phyloP scores from a whole-genome alignment of 2,113 vertebrate genomes.

The Ceyx melanurus region DNA sequence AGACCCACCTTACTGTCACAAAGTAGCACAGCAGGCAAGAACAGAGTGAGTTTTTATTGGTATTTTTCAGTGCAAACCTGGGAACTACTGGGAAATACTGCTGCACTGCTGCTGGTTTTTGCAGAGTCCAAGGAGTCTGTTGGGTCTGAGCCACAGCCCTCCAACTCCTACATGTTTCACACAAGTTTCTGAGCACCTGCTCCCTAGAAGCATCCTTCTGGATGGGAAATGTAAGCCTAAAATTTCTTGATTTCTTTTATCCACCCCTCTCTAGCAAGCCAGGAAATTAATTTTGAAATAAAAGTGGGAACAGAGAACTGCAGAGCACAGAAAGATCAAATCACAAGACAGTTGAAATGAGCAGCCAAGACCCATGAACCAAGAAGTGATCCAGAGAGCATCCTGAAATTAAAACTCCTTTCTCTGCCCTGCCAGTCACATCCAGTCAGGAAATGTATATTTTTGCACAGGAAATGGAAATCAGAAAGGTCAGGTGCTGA shows the following conservation, averaged over 20 bases:
- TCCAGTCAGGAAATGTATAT: too few species aligned
- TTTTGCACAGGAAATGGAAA: neutral
- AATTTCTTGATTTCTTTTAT: neutral
- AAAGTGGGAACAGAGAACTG: neutral
- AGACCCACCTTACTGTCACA: neutral
- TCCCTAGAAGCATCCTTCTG: neutral
- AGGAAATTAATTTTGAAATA: neutral
- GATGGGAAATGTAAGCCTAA: neutral
- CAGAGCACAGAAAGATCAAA: neutral
- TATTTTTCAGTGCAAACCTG: neutral
- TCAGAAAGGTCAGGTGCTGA: neutral
- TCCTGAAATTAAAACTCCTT: neutral
- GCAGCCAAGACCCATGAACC: neutral
- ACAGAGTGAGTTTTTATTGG: neutral
- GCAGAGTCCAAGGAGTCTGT: neutral
- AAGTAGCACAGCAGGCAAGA: neutral
- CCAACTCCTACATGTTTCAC: neutral
- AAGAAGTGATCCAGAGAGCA: neutral
- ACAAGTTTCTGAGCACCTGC: neutral
- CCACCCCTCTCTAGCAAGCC: neutral
- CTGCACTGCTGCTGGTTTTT: neutral
- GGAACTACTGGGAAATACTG: neutral
- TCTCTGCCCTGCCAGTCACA: neutral
- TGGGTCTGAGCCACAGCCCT: neutral
- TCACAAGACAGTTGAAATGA: neutral